Base-by-base conservation (phyloP, 2,113 vertebrate genomes). In the Larimichthys polyactis region DNA sequence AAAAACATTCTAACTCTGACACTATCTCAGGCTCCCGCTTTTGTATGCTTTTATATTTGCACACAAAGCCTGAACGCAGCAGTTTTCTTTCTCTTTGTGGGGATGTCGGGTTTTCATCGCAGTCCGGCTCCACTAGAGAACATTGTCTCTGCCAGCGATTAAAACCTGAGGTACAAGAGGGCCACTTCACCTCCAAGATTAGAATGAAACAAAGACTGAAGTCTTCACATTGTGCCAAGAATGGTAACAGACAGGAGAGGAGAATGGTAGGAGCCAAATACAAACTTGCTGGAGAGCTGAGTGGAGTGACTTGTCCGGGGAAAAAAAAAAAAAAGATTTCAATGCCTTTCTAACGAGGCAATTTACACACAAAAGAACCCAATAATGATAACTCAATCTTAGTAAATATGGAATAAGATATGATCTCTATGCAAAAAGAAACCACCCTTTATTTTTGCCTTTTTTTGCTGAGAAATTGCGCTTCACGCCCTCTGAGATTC, bases 41-140 rank as follows among this genome's bases (percentile, higher is more conserved):
- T 93, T 93, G 91, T 93, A 64, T 29, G 85, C 92, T 89, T 92
- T 92, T 91, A 90, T 92, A 93, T 94, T 92, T 86, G 90, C 90
- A 90, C 90, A 93, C 86, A 92, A 93, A 94, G 91, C 78, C 87
- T 32, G 58, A 90, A 85, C 77, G 59, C 90, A 90, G 87, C 87
- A 86, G 80, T 91, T 92, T 90, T 91, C 75, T 65, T 84, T 79
- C 76, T 84, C 82, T 89, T 89, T 88, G 89, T 91, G 82, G 59
- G 74, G 68, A 90, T 80, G 89, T 78, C 46, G 71, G 83, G 87
- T 90, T 87, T 90, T 90, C 84, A 77, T 83, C 19, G 54, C 64
- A 43, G 82, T 87, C 89, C 79, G 79, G 77, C 77, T 24, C 86
- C 91, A 89, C 91, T 89, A 89, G 69, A 92, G 89, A 91, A 90